Evolutionary conservation across 2,888 invertebrate species (phyloP).

Genomic region (Eupithecia vulgata): DNA sequence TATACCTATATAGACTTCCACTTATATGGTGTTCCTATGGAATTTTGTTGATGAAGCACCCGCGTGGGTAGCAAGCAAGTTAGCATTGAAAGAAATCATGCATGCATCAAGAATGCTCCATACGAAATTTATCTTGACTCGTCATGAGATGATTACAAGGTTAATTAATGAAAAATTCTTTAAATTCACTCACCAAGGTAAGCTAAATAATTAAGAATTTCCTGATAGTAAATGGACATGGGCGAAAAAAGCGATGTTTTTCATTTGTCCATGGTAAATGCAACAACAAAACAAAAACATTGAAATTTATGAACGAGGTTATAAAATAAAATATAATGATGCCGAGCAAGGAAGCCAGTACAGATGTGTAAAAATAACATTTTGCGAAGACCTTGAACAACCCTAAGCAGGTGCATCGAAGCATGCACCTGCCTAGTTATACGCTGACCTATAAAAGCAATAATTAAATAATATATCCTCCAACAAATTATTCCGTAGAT

Average conservation of each 20-base stretch:
- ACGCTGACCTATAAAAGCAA: slow-evolving; percentile 82
- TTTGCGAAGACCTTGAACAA: slow-evolving; percentile 71
- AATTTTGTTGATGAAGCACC: slow-evolving; percentile 50
- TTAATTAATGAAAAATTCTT: not conserved
- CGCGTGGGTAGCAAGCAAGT: slow-evolving; percentile 48
- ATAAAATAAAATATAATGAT: not conserved
- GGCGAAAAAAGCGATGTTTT: not conserved
- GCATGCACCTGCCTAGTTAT: slow-evolving; percentile 77
- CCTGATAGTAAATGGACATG: not conserved
- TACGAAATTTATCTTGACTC: slow-evolving; percentile 7
- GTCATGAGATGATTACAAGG: slow-evolving; percentile 16
- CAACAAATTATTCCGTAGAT: slow-evolving; percentile 75
- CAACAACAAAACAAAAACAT: too few species aligned
- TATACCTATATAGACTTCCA: slow-evolving; percentile 51
- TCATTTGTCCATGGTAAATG: not conserved
- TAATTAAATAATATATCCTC: slow-evolving; percentile 79
- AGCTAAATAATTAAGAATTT: not conserved
- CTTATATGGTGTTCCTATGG: slow-evolving; percentile 50
- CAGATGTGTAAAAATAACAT: slow-evolving; percentile 52
- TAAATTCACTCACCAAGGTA: not conserved
- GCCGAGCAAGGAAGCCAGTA: slow-evolving; percentile 23
- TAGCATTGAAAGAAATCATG: slow-evolving; percentile 42
- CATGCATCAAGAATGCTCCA: slow-evolving; percentile 30
- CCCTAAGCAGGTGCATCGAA: slow-evolving; percentile 73
- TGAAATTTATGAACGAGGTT: not conserved